Base-by-base conservation (phyloP, 2,113 vertebrate genomes). In the Psettodes erumei region DNA sequence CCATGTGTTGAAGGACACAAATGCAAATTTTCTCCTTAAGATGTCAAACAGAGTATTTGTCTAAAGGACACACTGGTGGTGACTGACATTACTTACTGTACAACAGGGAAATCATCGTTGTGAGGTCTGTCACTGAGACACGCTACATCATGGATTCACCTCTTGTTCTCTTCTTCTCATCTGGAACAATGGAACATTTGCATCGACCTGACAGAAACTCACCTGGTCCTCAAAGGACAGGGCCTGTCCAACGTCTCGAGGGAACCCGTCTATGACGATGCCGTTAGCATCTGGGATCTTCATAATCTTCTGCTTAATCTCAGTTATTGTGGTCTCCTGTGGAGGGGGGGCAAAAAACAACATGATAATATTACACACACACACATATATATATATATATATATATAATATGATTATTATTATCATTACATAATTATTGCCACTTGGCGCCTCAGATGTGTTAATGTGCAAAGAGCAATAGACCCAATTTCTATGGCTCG, bases 281-380 rank as follows among this genome's bases (percentile, higher is more conserved):
- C 98, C 98, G 3, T 92, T 95, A 60, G 97, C 96, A 16, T 99
- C 97, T 1, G 97, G 97, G 72, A 97, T 96, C 89, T 99, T 98
- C 98, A 99, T 99, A 82, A 99, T 90, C 86, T 95, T 97, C 89
- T 99, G 98, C 86, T 99, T 99, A 92, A 99, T 99, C 90, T 99
- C 98, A 9, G 97, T 99, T 87, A 99, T 99, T n/a, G 98, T 99
- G 18, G 98, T 99, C 90, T 99, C 98, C 98, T 99, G 88, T 62
- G 62, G 38, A 62, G 70, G 5, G n/a, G 3, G 23, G 30, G 3
- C 13, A 18, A 25, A 62, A 62, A 84, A 66, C 25, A 50, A 38
- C 40, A 56, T 33, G 19, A 69, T 25, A n/a, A n/a, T n/a, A n/a
- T n/a, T n/a, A n/a, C n/a, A n/a, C n/a, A n/a, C n/a, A n/a, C n/a